Percentiles rank a stretch among this genome's conserved stretches.
These are phyloP conservation scores for Lasioglossum albipes DNA, from an alignment of 1,140 invertebrate genomes.

Conservation along the genomic window DNA sequence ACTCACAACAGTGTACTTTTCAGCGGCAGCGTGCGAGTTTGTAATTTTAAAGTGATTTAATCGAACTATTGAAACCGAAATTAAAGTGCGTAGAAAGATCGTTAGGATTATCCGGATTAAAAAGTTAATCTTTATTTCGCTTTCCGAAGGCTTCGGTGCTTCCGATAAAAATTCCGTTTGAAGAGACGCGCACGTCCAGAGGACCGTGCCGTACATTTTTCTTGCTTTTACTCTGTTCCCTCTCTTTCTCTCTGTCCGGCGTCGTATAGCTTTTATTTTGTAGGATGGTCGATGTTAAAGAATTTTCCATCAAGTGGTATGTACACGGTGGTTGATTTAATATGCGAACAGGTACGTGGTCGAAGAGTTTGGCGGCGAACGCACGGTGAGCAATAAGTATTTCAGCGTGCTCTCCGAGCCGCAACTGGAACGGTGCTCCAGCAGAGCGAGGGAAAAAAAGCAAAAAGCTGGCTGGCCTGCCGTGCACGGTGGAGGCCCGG, in stretches of 20 bases:
- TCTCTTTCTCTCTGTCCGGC: not conserved
- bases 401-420: conserved; percentile 25
- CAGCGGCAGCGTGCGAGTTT: no score
- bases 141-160: not conserved
- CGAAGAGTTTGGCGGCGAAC: not conserved
- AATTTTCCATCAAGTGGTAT: conserved; percentile 6
- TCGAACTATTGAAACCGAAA: no score
- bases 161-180: not conserved
- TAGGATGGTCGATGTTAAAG: not conserved
- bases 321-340: conserved; percentile 27
- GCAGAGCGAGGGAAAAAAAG: not conserved
- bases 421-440: not conserved
- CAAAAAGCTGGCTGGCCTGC: conserved; percentile 9
- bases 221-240: not conserved
- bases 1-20: no score
- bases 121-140: not conserved
- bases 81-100: no score
- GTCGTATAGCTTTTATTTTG: not conserved
- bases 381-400: conserved; percentile 48
- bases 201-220: not conserved
- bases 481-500: not conserved
- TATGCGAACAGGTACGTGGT: not conserved
- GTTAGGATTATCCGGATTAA: not conserved
- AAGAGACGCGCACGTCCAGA: not conserved
- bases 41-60: no score